phyloP scores from a whole-genome alignment of 2,797 vertebrate genomes.

The Tauraco hartlaubi region DNA sequence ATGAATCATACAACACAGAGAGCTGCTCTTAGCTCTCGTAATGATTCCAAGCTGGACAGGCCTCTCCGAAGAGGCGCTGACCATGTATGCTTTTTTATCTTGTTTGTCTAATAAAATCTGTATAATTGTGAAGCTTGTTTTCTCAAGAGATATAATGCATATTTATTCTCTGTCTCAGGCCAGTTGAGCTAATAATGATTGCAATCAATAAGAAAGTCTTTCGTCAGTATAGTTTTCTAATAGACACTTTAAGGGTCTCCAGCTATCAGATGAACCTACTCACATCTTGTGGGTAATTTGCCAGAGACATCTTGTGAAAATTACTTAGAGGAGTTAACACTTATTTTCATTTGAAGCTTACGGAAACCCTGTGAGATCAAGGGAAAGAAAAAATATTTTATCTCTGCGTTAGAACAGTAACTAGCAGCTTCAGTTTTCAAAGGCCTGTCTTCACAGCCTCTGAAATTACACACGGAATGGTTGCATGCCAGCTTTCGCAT shows the following conservation, averaged over 20 bases:
- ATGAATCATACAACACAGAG: conserved; percentile 39
- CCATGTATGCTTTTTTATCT: conserved; percentile 68
- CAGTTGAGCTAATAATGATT: conserved; percentile 79
- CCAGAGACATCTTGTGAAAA: conserved; percentile 65
- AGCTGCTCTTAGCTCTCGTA: conserved; percentile 19
- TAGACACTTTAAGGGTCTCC: conserved; percentile 62
- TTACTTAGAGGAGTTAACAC: conserved; percentile 44
- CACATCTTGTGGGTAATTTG: conserved; percentile 65
- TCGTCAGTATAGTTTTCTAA: conserved; percentile 78
- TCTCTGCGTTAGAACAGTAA: background rate
- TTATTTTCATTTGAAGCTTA: conserved; percentile 51
- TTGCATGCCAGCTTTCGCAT: background rate
- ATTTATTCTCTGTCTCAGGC: conserved; percentile 74
- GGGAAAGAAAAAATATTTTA: conserved; percentile 19
- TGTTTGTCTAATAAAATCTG: conserved; percentile 77
- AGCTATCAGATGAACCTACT: conserved; percentile 73
- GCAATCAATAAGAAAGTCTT: conserved; percentile 81
- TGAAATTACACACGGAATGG: background rate
- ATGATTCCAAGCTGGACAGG: conserved; percentile 52
- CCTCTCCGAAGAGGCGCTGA: conserved; percentile 60
- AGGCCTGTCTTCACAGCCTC: background rate
- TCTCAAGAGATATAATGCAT: conserved; percentile 72
- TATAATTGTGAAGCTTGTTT: conserved; percentile 79
- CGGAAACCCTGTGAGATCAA: conserved; percentile 37
- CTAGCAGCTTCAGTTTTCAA: conserved; percentile 19